Percentiles rank a stretch among this genome's conserved stretches.
Evolutionary conservation across 2,797 vertebrate genomes (phyloP).

Genomic region (Euphonia xanthogaster): DNA sequence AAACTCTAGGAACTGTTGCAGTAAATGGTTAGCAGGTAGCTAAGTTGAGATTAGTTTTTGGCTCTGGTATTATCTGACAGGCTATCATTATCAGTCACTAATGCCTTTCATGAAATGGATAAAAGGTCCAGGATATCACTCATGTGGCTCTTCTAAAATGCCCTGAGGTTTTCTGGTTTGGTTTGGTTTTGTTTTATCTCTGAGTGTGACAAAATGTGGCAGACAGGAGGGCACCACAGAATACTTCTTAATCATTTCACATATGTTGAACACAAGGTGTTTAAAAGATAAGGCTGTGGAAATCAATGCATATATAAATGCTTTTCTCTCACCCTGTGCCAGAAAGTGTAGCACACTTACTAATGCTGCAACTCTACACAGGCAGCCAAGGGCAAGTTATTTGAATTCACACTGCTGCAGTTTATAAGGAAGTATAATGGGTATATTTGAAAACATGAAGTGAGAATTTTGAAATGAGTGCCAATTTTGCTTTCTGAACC

Average conservation of each 20-base stretch:
- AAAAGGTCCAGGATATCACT: slow-evolving; percentile 33
- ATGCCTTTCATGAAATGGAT: slow-evolving; percentile 21
- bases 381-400: not conserved
- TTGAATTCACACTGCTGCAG: not conserved
- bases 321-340: not conserved
- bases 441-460: not conserved
- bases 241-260: slow-evolving; percentile 21
- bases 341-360: not conserved
- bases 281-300: slow-evolving; percentile 12
- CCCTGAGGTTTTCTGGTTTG: not conserved
- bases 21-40: slow-evolving; percentile 18
- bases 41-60: slow-evolving; percentile 28
- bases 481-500: not conserved
- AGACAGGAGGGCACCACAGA: slow-evolving; percentile 12
- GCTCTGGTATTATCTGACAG: slow-evolving; percentile 16
- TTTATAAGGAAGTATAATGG: not conserved
- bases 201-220: slow-evolving; percentile 34
- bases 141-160: slow-evolving; percentile 41
- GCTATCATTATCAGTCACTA: slow-evolving; percentile 25
- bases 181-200: slow-evolving; percentile 42
- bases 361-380: not conserved
- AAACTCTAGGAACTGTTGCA: not conserved
- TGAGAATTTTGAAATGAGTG: not conserved
- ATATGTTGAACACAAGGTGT: slow-evolving; percentile 31
- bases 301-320: not conserved